phyloP scores from a whole-genome alignment of 2,888 invertebrate species.

The Emmelina monodactyla region DNA sequence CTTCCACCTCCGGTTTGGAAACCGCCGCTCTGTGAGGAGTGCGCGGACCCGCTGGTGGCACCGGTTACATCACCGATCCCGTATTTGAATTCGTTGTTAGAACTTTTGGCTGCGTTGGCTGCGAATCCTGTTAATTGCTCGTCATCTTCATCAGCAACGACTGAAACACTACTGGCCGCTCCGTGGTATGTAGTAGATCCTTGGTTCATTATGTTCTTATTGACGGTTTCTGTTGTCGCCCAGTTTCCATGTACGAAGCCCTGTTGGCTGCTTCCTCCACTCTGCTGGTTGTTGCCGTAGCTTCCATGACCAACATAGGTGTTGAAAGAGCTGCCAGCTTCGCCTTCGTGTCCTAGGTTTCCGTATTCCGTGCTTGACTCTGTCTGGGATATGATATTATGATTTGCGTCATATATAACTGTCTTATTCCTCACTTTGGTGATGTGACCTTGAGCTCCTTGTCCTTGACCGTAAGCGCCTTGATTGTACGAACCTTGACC shows the following conservation, averaged over 20 bases:
- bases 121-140: slow-evolving; percentile 45
- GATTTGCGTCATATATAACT: slow-evolving; percentile 41
- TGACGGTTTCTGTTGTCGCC: slow-evolving; percentile 58
- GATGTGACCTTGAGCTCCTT: slow-evolving; percentile 25
- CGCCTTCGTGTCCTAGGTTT: slow-evolving; percentile 48
- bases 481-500: slow-evolving; percentile 18
- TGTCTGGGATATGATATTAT: slow-evolving; percentile 49
- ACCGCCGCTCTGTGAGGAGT: slow-evolving; percentile 15
- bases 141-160: slow-evolving; percentile 47
- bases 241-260: slow-evolving; percentile 45
- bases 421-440: slow-evolving; percentile 38
- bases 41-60: slow-evolving; percentile 17
- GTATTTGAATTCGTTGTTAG: slow-evolving; percentile 47
- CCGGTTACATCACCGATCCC: slow-evolving; percentile 45
- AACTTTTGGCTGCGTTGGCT: slow-evolving; percentile 38
- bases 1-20: slow-evolving; percentile 15
- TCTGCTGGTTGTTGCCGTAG: slow-evolving; percentile 1
- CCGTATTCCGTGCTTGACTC: slow-evolving; percentile 63
- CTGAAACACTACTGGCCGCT: slow-evolving; percentile 35
- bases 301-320: slow-evolving; percentile 26
- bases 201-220: slow-evolving; percentile 47
- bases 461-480: slow-evolving; percentile 17
- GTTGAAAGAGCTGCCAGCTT: slow-evolving; percentile 51
- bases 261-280: slow-evolving; percentile 19
- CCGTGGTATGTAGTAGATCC: slow-evolving; percentile 40